These are phyloP conservation scores for Beroe ovata DNA, from an alignment of 37 sponge, comb jelly and placozoan genomes.

Conservation along the genomic window DNA sequence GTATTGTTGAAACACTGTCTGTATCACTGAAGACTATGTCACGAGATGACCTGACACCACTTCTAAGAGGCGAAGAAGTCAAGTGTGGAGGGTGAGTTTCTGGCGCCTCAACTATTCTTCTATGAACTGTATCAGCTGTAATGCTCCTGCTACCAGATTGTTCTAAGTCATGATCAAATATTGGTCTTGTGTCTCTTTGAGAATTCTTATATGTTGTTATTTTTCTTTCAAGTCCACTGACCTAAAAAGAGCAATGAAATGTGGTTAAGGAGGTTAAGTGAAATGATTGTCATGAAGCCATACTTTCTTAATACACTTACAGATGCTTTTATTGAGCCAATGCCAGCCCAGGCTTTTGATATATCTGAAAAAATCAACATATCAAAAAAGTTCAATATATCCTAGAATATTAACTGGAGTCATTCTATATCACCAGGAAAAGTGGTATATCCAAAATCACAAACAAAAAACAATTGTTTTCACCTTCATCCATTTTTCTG, in stretches of 20 bases:
- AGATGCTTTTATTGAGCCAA: slow-evolving; percentile 32
- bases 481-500: too few relatives aligned
- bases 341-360: slow-evolving; percentile 52
- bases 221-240: slow-evolving; percentile 39
- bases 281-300: too few relatives aligned
- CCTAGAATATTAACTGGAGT: too few relatives aligned
- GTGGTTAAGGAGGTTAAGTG: too few relatives aligned
- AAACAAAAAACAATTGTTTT: too few relatives aligned
- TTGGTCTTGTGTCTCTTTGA: background rate
- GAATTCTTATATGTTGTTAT: slow-evolving; percentile 18
- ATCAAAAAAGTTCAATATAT: too few relatives aligned
- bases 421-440: too few relatives aligned
- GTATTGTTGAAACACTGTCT: slow-evolving; percentile 55
- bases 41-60: background rate
- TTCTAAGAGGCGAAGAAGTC: slow-evolving; percentile 29
- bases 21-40: slow-evolving; percentile 38
- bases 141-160: slow-evolving; percentile 1
- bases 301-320: slow-evolving; percentile 23
- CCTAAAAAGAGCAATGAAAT: background rate
- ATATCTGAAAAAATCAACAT: slow-evolving; percentile 50
- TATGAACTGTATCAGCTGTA: slow-evolving; percentile 33
- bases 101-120: slow-evolving; percentile 11
- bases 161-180: slow-evolving; percentile 9
- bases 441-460: too few relatives aligned
- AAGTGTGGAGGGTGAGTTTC: background rate